Percentiles rank a stretch among this genome's conserved stretches.
Evolutionary conservation across 2,797 vertebrate species (phyloP).

Genomic region (Sphenodon punctatus): DNA sequence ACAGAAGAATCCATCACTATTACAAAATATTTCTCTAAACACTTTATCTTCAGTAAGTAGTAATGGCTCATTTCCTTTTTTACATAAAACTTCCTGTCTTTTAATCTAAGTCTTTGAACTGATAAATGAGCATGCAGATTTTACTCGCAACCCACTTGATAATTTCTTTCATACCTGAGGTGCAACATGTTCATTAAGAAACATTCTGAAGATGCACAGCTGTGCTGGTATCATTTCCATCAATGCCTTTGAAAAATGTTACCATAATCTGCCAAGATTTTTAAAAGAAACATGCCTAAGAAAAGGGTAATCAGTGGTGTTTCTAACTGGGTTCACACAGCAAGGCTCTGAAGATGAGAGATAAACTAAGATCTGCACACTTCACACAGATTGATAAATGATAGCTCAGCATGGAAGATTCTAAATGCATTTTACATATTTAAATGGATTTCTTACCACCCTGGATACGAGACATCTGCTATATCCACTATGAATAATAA

Average conservation of each 20-base stretch:
- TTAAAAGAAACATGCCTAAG: slow-evolving; percentile 8
- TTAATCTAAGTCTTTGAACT: slow-evolving; percentile 34
- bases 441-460: neutral
- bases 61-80: too few relatives aligned
- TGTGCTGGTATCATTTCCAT: slow-evolving; percentile 30
- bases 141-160: slow-evolving; percentile 33
- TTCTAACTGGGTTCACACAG: slow-evolving; percentile 12
- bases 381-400: neutral
- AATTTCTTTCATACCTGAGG: slow-evolving; percentile 49
- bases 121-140: slow-evolving; percentile 36
- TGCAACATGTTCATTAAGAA: slow-evolving; percentile 50
- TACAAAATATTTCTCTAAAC: neutral
- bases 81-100: neutral
- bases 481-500: neutral
- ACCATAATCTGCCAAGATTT: slow-evolving; percentile 30
- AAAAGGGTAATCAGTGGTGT: neutral
- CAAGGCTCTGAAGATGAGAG: slow-evolving; percentile 18
- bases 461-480: neutral
- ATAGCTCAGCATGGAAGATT: neutral
- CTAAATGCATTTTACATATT: neutral
- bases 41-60: neutral
- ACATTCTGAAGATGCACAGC: slow-evolving; percentile 43
- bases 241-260: slow-evolving; percentile 37
- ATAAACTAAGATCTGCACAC: neutral
- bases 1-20: neutral